Base-by-base conservation (phyloP, 2,113 vertebrate species). In the Cavia aperea region DNA sequence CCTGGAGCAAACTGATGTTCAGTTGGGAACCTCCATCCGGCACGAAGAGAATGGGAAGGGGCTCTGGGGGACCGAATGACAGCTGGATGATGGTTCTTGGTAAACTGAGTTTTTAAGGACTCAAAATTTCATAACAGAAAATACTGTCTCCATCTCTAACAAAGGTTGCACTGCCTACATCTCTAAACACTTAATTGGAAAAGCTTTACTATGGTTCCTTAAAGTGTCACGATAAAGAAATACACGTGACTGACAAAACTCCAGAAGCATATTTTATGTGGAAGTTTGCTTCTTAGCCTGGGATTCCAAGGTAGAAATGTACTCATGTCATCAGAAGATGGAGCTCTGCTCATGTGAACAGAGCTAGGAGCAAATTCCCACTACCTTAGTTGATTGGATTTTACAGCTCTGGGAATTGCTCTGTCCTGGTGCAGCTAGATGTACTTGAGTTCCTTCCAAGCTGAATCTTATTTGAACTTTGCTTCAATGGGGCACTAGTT, bases 371-470 rank as follows among this genome's bases (percentile, higher is more conserved):
- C 23, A 24, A 12, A 21, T 11, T 7, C 81, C 21, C 4, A 5
- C 29, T 26, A 5, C 2, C 39, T 60, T 39, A 19, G 46, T 43
- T 62, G 39, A n/a, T 13, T 54, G 24, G 9, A 7, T 5, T 23
- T 39, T 39, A 58, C 13, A 43, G 70, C 36, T 43, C 56, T 31
- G 19, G 21, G 0, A 0, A 39, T 60, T 2, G 14, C 21, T n/a
- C 6, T 16, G 15, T 19, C 4, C 1, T 4, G 16, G 4, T 43
- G 24, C 7, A 2, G 19, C 5, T 14, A 58, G 54, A 8, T 14
- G 9, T 77, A 29, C 18, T 12, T 89, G 31, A 60, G 39, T 66
- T 84, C 43, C 79, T 88, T 54, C 70, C 31, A 26, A 60, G 15
- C 46, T 8, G 3, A 68, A 29, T 43, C 56, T 39, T 24, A 9